A percentile compares a stretch with the other conserved stretches of the same genome.
phyloP scores from a whole-genome alignment of 2,113 vertebrate genomes.

The Prolemur simus region DNA sequence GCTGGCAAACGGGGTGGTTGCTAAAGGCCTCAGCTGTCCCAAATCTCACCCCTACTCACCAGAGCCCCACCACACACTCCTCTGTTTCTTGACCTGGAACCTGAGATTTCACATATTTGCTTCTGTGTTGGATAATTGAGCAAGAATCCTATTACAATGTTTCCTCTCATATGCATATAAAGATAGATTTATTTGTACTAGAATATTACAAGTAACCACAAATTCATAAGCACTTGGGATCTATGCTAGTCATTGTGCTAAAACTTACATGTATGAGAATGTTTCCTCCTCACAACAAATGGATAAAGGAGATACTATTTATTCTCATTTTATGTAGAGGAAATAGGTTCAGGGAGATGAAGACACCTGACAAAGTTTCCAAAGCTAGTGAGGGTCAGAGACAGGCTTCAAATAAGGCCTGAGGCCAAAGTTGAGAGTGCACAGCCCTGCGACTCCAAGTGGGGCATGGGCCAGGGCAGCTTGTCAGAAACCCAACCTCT shows the following conservation, averaged over 20 bases:
- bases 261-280: neutral
- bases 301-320: neutral
- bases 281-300: neutral
- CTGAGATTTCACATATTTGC: neutral
- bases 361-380: neutral
- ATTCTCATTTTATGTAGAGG: neutral
- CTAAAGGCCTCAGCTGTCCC: neutral
- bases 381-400: neutral
- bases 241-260: neutral
- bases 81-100: neutral
- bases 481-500: neutral
- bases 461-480: rapidly evolving
- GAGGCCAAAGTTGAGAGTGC: neutral
- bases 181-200: neutral
- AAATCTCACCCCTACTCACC: neutral
- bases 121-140: neutral
- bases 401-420: neutral
- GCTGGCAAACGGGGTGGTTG: neutral
- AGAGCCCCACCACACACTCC: neutral
- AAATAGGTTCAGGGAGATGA: neutral
- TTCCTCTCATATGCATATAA: neutral
- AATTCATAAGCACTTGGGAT: neutral
- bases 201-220: neutral
- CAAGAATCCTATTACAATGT: neutral
- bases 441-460: too few relatives aligned